Evolutionary conservation across 1,140 invertebrate genomes (phyloP).

Genomic region (Rhagoletis zephyria): DNA sequence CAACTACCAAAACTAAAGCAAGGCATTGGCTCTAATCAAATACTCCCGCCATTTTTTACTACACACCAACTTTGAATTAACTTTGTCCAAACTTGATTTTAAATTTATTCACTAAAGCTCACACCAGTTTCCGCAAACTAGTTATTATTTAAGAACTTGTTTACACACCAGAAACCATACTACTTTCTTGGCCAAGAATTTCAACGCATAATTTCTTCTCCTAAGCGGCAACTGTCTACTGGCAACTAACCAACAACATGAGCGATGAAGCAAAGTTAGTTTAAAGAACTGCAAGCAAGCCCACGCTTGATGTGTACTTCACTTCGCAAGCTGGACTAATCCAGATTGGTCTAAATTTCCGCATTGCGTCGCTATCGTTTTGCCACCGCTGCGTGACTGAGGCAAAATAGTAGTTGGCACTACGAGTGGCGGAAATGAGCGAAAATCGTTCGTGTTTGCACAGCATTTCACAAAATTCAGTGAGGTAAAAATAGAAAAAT

Average conservation of each 20-base stretch:
- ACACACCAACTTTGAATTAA: too few species aligned
- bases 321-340: background rate
- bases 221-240: background rate
- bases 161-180: background rate
- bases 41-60: too few species aligned
- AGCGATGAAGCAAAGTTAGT: background rate
- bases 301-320: background rate
- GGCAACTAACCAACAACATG: background rate
- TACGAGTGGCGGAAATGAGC: constrained; percentile 31
- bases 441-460: constrained; percentile 37
- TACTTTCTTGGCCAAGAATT: background rate
- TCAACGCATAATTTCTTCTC: background rate
- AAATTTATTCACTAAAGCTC: too few species aligned
- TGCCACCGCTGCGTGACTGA: background rate
- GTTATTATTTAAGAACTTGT: background rate
- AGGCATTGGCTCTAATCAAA: too few species aligned
- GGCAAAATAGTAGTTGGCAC: constrained; percentile 10
- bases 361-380: background rate
- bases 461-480: constrained; percentile 20
- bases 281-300: background rate
- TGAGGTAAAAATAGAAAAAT: background rate
- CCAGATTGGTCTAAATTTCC: constrained; percentile 11
- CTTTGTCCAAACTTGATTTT: too few species aligned
- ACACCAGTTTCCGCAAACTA: background rate
- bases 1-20: too few species aligned